Evolutionary conservation across 1,140 invertebrate species (phyloP), one percentile per base, ranked within the genome.

Genomic region (Eubasilissa regina): DNA sequence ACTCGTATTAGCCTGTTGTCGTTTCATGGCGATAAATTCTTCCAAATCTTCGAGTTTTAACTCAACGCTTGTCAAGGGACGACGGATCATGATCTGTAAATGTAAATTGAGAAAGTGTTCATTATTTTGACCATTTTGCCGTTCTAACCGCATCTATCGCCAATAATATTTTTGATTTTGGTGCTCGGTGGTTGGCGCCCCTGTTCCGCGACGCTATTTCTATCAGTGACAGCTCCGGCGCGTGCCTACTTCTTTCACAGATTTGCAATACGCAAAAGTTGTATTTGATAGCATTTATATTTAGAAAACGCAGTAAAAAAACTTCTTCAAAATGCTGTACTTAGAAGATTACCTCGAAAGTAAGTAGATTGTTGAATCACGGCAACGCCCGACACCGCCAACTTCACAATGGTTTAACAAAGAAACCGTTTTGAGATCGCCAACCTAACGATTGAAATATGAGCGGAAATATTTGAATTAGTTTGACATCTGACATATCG

Each of bases 341-440:
- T 91, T 98, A 80, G 97, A 98, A 89, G 97, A 98, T 93, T 98
- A 98, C 90, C 90, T 98, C 75, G 97, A 98, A 93, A 97, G 96
- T 97, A 93, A 93, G 95, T 94, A 85, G 79, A 84, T 83, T 82
- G 76, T 43, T 44, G 11, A 58, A 68, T 70, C 53, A 72, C 48
- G 17, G 25, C 62, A 78, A 75, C 77, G 64, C 79, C 75, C 44
- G 43, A 78, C 43, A 21, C 17, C 45, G 62, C 74, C 74, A 75
- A 75, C 62, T 35, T 10, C 13, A 62, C 58, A 35, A 35, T 35
- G 25, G 25, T 35, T 35, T 35, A 35, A 35, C 25, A 35, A 35
- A 35, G 25, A 6, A 35, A 35, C 25, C 25, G 6, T 35, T 35
- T 35, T 35, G 25, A 6, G 25, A 35, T 35, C 6, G 25, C 25